Conservation (phyloP, 2,888 invertebrate species). For the Elysia crispata region DNA sequence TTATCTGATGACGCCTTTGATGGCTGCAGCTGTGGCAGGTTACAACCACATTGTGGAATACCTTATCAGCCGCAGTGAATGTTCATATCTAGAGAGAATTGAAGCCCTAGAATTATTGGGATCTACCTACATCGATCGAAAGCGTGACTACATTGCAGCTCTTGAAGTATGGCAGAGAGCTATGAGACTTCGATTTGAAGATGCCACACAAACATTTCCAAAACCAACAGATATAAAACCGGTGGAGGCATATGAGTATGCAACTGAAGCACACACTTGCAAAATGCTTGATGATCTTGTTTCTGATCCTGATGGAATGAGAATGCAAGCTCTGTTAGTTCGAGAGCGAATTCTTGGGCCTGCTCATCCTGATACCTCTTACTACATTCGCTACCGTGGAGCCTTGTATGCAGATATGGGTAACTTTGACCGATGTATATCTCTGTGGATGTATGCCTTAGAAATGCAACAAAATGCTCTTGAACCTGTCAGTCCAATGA, state of each 20-base stretch:
- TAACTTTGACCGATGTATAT: conserved; percentile 91
- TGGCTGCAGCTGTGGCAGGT: conserved; percentile 93
- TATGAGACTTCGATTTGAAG: conserved; percentile 81
- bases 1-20: conserved; percentile 95
- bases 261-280: conserved; percentile 87
- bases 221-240: conserved; percentile 86
- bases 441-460: conserved; percentile 96
- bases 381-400: conserved; percentile 95
- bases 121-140: conserved; percentile 97
- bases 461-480: conserved; percentile 96
- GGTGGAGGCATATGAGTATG: conserved; percentile 92
- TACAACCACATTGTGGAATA: conserved; percentile 95
- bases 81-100: conserved; percentile 84
- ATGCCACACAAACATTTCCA: conserved; percentile 72
- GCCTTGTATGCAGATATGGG: conserved; percentile 94
- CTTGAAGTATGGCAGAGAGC: conserved; percentile 93
- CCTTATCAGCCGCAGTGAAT: conserved; percentile 83
- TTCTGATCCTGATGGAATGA: conserved; percentile 95
- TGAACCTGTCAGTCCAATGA: conserved; percentile 94
- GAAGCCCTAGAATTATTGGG: conserved; percentile 94
- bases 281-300: conserved; percentile 90
- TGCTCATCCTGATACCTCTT: conserved; percentile 97
- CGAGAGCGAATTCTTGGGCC: conserved; percentile 93
- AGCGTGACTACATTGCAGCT: conserved; percentile 92
- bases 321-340: conserved; percentile 92